These are phyloP conservation scores for Drosophila picticornis DNA, from an alignment of 2,888 invertebrate genomes.

Conservation along the genomic window DNA sequence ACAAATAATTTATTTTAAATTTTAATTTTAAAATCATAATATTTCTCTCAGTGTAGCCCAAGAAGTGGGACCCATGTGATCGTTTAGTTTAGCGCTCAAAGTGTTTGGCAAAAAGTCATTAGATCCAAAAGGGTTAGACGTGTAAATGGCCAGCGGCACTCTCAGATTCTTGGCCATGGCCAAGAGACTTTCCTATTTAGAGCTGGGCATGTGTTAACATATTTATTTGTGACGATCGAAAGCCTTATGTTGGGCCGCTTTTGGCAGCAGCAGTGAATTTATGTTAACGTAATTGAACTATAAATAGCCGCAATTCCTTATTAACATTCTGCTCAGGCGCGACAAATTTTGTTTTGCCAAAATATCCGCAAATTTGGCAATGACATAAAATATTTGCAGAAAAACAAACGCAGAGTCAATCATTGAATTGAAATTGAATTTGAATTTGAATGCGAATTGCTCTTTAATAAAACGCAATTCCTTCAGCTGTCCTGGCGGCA, in stretches of 20 bases:
- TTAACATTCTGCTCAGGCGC: slow-evolving; percentile 54
- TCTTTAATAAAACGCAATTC: slow-evolving; percentile 21
- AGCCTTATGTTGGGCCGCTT: slow-evolving; percentile 50
- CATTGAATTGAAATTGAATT: slow-evolving; percentile 18
- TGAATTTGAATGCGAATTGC: slow-evolving; percentile 1
- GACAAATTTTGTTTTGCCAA: slow-evolving; percentile 16
- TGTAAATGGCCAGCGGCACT: slow-evolving; percentile 51
- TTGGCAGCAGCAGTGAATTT: slow-evolving; percentile 38
- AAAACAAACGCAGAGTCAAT: slow-evolving; percentile 31
- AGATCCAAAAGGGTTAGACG: slow-evolving; percentile 72
- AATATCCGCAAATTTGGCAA: slow-evolving; percentile 44
- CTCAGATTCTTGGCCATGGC: slow-evolving; percentile 36
- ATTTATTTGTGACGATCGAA: slow-evolving; percentile 40
- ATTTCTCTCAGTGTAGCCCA: slow-evolving; percentile 60
- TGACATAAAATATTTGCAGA: slow-evolving; percentile 45
- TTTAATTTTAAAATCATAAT: not conserved
- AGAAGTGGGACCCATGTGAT: slow-evolving; percentile 36
- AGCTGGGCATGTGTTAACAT: slow-evolving; percentile 7
- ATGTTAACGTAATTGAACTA: slow-evolving; percentile 54
- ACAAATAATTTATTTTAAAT: not conserved
- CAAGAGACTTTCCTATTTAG: slow-evolving; percentile 2
- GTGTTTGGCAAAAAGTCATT: slow-evolving; percentile 61
- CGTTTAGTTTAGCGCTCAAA: slow-evolving; percentile 18
- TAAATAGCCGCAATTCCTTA: slow-evolving; percentile 22
- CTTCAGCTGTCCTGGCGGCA: slow-evolving; percentile 13